phyloP scores from a whole-genome alignment of 2,888 invertebrate species.

The Parelbella ahira region DNA sequence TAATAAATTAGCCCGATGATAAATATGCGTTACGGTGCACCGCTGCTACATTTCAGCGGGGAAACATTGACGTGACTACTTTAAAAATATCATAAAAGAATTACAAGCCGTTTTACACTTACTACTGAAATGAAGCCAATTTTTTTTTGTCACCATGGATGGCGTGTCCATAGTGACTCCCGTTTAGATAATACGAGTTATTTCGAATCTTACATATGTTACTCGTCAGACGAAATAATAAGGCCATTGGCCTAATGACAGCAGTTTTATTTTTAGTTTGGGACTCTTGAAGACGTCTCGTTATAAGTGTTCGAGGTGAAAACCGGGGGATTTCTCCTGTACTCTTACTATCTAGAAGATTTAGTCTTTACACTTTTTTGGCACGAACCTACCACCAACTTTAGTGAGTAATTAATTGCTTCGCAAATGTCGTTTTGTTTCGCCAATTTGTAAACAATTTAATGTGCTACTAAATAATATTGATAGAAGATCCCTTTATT shows the following conservation, averaged over 20 bases:
- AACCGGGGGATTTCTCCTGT: constrained; percentile 26
- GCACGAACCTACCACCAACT: constrained; percentile 13
- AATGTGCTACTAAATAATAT: constrained; percentile 5
- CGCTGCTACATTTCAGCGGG: constrained; percentile 16
- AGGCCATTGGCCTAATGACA: constrained; percentile 80
- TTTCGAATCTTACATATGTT: constrained; percentile 74
- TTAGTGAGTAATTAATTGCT: constrained; percentile 14
- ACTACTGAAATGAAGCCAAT: constrained; percentile 59
- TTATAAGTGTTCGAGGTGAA: constrained; percentile 46
- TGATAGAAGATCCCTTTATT: constrained; percentile 1
- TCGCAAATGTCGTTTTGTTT: constrained; percentile 1
- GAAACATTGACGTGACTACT: constrained; percentile 33
- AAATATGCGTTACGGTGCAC: background rate
- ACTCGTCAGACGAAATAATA: constrained; percentile 76
- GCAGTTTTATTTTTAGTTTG: constrained; percentile 55
- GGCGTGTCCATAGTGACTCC: constrained; percentile 44
- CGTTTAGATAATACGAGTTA: constrained; percentile 75
- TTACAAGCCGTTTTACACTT: constrained; percentile 47
- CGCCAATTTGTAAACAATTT: constrained; percentile 12
- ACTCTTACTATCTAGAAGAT: constrained; percentile 10
- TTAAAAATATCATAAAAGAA: constrained; percentile 58
- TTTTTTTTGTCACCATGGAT: constrained; percentile 46
- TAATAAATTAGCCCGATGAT: constrained; percentile 19
- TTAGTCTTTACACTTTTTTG: constrained; percentile 11
- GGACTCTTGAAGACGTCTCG: constrained; percentile 59